Evolutionary conservation across 2,888 invertebrate species (phyloP), one percentile per base, ranked within the genome.

Genomic region (Metacarcinus magister): DNA sequence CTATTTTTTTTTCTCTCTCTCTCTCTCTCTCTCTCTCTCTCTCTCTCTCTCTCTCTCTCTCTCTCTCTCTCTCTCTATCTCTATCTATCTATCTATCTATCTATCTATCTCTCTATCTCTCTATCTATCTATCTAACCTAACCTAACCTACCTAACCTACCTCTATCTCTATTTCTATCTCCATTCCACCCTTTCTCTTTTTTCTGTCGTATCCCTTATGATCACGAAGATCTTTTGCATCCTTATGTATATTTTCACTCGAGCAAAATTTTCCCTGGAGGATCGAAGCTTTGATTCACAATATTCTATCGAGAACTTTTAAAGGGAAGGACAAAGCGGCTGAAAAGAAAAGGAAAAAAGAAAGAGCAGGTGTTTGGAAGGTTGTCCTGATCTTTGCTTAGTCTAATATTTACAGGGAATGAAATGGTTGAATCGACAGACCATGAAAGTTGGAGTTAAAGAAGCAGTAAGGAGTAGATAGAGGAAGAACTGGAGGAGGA

Each of bases 271-370:
- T 28, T 93, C 28, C n/a, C 39, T 39, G n/a, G 2, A n/a, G 16
- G 16, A 39, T 23, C 23, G 92, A 13, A 92, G 43, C 46, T 54
- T 92, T 92, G 48, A 92, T 13, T 44, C 32, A 48, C 54, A 39
- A 91, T 44, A 91, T 39, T n/a, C n/a, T 8, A n/a, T 39, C 43
- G 8, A 44, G 8, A 39, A 91, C 44, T 43, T 28, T n/a, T n/a
- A n/a, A 10, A 67, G 1, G 67, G 23, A 67, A 23, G n/a, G 67
- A 67, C 67, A 67, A 67, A 67, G 67, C 7, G 60, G 16, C 10
- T 16, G 60, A 60, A 19, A 60, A 44, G 43, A 87, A 87, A 89
- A 87, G 94, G 39, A 43, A 75, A 75, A 75, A 67, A 87, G 94
- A 87, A 87, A 94, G 46, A 91, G n/a, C 67, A 67, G 19, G 67